phyloP scores from a whole-genome alignment of 37 sponge, comb jelly and placozoan genomes.

The Corticium candelabrum region DNA sequence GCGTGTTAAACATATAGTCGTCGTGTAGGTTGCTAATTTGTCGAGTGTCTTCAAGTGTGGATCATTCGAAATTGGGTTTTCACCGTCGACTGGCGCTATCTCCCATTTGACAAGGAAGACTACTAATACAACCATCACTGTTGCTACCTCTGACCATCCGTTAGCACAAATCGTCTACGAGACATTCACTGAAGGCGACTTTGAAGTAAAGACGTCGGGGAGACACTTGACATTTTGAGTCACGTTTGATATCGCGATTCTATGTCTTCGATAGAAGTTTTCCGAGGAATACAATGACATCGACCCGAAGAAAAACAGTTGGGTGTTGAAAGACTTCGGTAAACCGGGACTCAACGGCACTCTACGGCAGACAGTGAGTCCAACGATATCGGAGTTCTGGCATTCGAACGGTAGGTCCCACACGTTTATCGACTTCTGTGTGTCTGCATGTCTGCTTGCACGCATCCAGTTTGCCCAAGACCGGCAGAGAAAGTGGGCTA shows the following conservation, averaged over 20 bases:
- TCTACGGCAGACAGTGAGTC: background rate
- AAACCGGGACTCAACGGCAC: slow-evolving; percentile 39
- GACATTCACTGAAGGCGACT: slow-evolving; percentile 31
- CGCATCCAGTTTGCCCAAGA: background rate
- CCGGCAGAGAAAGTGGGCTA: too few species aligned
- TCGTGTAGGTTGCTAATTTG: background rate
- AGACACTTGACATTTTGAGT: background rate
- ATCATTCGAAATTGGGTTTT: slow-evolving; percentile 23
- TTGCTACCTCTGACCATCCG: slow-evolving; percentile 11
- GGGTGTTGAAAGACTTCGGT: slow-evolving; percentile 33
- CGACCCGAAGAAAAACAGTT: background rate
- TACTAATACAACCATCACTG: background rate
- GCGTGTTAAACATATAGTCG: too few species aligned
- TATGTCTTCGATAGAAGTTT: background rate
- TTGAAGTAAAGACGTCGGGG: slow-evolving; percentile 6
- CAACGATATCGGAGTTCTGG: slow-evolving; percentile 10
- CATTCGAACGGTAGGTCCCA: background rate
- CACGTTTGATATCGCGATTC: background rate
- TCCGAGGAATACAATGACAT: background rate
- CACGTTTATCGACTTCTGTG: background rate
- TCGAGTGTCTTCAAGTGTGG: slow-evolving; percentile 15
- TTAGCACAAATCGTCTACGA: slow-evolving; percentile 27
- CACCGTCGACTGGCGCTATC: slow-evolving; percentile 14
- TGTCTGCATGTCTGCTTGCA: background rate
- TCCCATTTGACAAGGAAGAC: slow-evolving; percentile 8